Conservation (phyloP, 2,113 vertebrate species). For the Ardeotis arabs region DNA sequence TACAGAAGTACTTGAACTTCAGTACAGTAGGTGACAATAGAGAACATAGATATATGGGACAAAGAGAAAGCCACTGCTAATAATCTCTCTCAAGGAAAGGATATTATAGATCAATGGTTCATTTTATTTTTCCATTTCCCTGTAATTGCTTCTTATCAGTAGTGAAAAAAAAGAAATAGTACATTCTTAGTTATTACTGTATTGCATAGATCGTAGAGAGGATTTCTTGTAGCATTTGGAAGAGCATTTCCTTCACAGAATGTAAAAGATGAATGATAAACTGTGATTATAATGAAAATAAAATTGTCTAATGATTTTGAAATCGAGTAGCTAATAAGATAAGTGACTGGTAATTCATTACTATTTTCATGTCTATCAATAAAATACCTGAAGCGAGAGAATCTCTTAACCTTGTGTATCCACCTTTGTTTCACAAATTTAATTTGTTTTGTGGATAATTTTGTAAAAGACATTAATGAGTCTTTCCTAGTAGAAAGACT, state of each 20-base stretch:
- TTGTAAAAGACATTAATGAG: neutral
- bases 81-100: slow-evolving; percentile 8
- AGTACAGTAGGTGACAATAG: neutral
- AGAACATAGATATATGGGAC: neutral
- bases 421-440: neutral
- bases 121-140: neutral
- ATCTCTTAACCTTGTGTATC: neutral
- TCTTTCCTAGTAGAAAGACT: neutral
- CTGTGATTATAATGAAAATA: neutral
- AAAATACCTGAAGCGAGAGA: neutral
- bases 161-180: neutral
- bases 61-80: neutral
- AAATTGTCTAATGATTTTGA: neutral
- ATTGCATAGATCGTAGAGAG: neutral
- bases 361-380: neutral
- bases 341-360: neutral
- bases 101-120: neutral
- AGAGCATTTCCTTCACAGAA: neutral
- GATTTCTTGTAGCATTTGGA: neutral
- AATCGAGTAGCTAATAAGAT: neutral
- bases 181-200: neutral
- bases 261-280: neutral
- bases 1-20: slow-evolving; percentile 27
- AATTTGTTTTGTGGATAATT: neutral
- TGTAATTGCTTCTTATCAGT: neutral